Evolutionary conservation across 1,140 invertebrate genomes (phyloP), one percentile per base, ranked within the genome.

Genomic region (Drosophila teissieri): DNA sequence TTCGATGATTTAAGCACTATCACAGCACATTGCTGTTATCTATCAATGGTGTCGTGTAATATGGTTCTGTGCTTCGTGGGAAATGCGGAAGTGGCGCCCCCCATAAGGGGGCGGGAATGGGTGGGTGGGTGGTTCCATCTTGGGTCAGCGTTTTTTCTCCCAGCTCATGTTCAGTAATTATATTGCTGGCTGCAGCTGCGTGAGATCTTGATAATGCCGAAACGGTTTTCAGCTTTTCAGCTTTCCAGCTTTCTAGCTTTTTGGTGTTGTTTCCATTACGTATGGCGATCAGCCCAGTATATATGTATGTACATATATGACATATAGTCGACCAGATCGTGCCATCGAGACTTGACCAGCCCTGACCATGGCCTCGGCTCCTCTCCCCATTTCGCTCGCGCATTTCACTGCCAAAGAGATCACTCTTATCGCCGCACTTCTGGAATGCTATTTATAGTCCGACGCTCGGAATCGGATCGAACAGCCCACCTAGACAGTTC

Each of bases 121-220:
- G 14, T 15, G 42, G 27, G 27, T 37, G 36, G 36, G 36, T 12
- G 11, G 31, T 12, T 36, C 31, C 49, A 19, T 17, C 10, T 34
- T 51, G 48, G 48, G 48, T 31, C 46, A 48, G 22, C 46, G 22
- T 10, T 51, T 14, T 36, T 36, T 48, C 31, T 17, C n/a, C 37
- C 60, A 52, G 34, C 49, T 65, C 46, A 42, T 65, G 15, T 64
- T 64, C 17, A 53, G 48, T 75, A 75, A 73, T 73, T 74, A 75
- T 42, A 67, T 45, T 37, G 49, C 39, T 69, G 31, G 14, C 24
- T 52, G 73, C 73, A 74, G 69, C 58, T 64, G 70, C 73, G 73
- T 58, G 61, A 27, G 73, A 69, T 77, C 44, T 45, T 49, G 55
- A 76, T 61, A 68, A 49, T 57, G 40, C 7, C 54, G 36, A 72